Conservation (phyloP, 2,888 invertebrate species). For the Ceraclea dissimilis region DNA sequence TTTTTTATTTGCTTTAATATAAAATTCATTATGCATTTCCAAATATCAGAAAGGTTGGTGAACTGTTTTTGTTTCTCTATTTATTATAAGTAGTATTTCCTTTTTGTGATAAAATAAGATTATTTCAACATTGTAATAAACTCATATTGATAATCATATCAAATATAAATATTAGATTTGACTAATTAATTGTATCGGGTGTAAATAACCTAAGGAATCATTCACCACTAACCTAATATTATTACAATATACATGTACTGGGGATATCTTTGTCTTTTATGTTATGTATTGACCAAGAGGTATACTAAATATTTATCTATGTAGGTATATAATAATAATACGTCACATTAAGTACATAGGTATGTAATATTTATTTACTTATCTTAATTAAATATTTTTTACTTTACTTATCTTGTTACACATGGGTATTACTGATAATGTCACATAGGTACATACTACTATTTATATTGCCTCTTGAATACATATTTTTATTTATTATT, state of each 20-base stretch:
- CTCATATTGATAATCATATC: slow-evolving; percentile 23
- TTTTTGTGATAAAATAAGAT: slow-evolving; percentile 5
- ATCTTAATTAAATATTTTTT: not conserved
- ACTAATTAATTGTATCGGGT: too few relatives aligned
- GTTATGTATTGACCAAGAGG: too few relatives aligned
- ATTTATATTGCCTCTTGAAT: too few relatives aligned
- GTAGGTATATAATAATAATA: too few relatives aligned
- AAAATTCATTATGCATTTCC: not conserved
- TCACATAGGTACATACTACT: not conserved
- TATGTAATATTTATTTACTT: not conserved
- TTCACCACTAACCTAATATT: too few relatives aligned
- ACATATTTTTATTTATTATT: too few relatives aligned
- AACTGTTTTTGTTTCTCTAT: not conserved
- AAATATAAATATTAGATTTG: not conserved
- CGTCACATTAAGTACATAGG: too few relatives aligned
- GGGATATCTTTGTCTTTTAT: too few relatives aligned
- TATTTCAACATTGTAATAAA: slow-evolving; percentile 18
- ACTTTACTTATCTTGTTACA: not conserved
- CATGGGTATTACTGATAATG: not conserved
- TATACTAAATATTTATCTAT: too few relatives aligned
- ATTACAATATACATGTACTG: too few relatives aligned
- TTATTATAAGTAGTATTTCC: not conserved
- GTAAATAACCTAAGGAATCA: too few relatives aligned
- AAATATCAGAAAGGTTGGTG: not conserved
- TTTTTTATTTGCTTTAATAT: not conserved